Percentiles rank a stretch among this genome's conserved stretches.
Evolutionary conservation across 2,113 vertebrate species (phyloP).

Genomic region (Enhydra lutris): DNA sequence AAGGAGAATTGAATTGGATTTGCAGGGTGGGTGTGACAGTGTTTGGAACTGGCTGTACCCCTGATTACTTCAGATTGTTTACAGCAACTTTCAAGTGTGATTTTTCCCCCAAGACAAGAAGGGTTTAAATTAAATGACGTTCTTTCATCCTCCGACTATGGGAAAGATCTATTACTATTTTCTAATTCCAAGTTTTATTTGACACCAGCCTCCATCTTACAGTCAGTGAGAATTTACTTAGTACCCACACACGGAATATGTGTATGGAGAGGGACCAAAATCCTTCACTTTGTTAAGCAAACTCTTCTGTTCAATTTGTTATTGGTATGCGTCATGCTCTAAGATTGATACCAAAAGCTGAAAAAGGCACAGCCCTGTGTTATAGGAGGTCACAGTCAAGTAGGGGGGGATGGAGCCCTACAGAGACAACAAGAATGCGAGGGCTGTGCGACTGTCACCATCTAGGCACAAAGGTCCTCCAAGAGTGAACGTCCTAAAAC

Average conservation of each 20-base stretch:
- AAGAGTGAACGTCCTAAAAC: neutral
- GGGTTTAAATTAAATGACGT: neutral
- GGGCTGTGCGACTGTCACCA: neutral
- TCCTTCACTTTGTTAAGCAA: neutral
- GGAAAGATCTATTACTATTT: neutral
- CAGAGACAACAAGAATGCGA: neutral
- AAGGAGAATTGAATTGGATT: slow-evolving; percentile 32
- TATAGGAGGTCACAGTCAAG: neutral
- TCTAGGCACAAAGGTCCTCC: neutral
- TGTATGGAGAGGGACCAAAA: neutral
- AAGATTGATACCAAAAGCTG: neutral
- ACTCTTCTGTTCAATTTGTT: neutral
- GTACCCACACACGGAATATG: neutral
- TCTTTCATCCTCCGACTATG: neutral
- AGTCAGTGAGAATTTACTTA: neutral
- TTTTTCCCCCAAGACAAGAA: neutral
- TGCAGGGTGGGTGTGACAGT: neutral
- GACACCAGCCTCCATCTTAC: neutral
- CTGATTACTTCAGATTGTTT: slow-evolving; percentile 27
- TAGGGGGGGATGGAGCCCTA: neutral
- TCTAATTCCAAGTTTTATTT: slow-evolving; percentile 18
- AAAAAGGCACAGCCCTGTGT: neutral
- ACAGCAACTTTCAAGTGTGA: slow-evolving; percentile 12
- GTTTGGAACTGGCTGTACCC: neutral
- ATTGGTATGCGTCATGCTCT: neutral